Base-by-base conservation (phyloP, 1,140 invertebrate species). In the Metopolophium dirhodum region DNA sequence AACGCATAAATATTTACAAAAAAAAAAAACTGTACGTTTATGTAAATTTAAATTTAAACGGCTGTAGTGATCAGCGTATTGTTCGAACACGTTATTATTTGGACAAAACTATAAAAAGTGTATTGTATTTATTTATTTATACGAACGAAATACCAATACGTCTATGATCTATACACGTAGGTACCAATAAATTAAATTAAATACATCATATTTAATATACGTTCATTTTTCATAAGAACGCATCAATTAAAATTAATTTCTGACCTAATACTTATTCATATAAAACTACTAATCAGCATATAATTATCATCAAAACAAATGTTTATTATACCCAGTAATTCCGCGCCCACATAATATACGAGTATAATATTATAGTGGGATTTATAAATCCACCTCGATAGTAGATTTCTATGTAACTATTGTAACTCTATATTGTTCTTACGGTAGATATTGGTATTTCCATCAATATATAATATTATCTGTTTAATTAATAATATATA, bases 301-400 rank as follows among this genome's bases (percentile, higher is more conserved):
- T 77, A 35, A 77, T 77, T 77, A 77, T 77, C 61, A 35, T 77
- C 61, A n/a, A 77, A 77, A n/a, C 61, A 77, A 77, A 77, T 77
- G 61, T n/a, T 77, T 77, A n/a, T n/a, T n/a, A 77, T 77, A 77
- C 30, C 14, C n/a, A 7, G 30, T 77, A 77, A 77, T 14, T n/a
- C 61, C 14, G n/a, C 61, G 6, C n/a, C 61, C 30, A 35, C 30
- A 77, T 77, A 4, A 41, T 41, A 9, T 18, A 68, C 11, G 14
- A 77, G n/a, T 77, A 77, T 6, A 14, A 77, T 6, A 14, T 30
- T 68, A n/a, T n/a, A 7, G n/a, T 77, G 61, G n/a, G 61, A 77
- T 77, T 77, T 77, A 7, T 77, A n/a, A 77, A 18, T 6, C 61
- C 30, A 35, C 30, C 30, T 77, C 11, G 61, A 68, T 14, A 68